Percentiles rank a stretch among this genome's conserved stretches.
Evolutionary conservation across 2,797 vertebrate species (phyloP).

Genomic region (Miichthys miiuy): DNA sequence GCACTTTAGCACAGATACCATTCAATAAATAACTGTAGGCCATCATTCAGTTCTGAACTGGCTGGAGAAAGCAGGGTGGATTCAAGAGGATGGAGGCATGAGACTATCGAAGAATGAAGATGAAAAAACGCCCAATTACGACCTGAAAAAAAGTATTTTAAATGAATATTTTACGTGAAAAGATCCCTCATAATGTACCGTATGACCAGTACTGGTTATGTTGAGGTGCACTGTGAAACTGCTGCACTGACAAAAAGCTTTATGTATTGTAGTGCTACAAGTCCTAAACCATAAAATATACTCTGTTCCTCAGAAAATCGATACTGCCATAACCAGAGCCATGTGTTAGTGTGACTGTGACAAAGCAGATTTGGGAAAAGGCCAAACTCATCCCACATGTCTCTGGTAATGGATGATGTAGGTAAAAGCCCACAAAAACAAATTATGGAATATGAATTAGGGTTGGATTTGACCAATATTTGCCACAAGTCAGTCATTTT

Average conservation of each 20-base stretch:
- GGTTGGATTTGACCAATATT: not conserved
- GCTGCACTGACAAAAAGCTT: not conserved
- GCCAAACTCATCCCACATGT: not conserved
- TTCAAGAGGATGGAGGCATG: conserved; percentile 28
- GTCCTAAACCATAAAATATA: not conserved
- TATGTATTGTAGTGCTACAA: not conserved
- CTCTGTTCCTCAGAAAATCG: not conserved
- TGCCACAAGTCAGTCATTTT: not conserved
- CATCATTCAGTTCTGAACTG: conserved; percentile 78
- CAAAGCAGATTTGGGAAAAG: not conserved
- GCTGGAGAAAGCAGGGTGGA: conserved; percentile 47
- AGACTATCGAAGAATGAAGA: conserved; percentile 18
- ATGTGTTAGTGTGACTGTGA: not conserved
- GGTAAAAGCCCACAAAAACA: not conserved
- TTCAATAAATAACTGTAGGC: conserved; percentile 87
- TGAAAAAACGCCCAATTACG: conserved; percentile 6
- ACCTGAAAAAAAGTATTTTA: conserved; percentile 23
- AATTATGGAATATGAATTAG: not conserved
- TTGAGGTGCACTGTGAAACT: not conserved
- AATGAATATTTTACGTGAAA: not conserved
- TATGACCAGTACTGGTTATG: not conserved
- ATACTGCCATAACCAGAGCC: not conserved
- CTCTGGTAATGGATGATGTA: not conserved
- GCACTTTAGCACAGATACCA: conserved; percentile 78
- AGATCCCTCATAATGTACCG: not conserved